These are phyloP conservation scores for Dioctria linearis DNA, from an alignment of 2,888 invertebrate species.

Conservation along the genomic window DNA sequence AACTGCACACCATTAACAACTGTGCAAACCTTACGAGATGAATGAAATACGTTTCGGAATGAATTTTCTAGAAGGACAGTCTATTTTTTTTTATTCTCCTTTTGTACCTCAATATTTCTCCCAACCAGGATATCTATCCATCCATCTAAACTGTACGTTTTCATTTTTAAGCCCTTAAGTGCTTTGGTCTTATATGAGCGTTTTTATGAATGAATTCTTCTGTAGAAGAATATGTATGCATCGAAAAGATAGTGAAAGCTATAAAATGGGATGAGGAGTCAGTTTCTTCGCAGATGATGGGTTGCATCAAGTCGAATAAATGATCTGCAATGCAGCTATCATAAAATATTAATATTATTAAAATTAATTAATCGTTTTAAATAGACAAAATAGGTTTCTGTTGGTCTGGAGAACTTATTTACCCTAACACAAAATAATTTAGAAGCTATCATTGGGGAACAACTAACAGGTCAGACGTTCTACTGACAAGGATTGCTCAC, in stretches of 20 bases:
- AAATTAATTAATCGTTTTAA: too few species aligned
- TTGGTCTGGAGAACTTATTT: too few species aligned
- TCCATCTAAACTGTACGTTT: neutral
- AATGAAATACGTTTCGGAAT: slow-evolving; percentile 11
- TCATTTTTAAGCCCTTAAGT: slow-evolving; percentile 39
- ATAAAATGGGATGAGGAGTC: neutral
- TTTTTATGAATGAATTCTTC: slow-evolving; percentile 27
- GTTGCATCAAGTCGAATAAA: neutral
- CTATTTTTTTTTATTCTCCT: neutral
- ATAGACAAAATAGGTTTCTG: too few species aligned
- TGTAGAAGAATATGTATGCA: neutral
- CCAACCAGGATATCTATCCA: neutral
- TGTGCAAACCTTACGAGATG: slow-evolving; percentile 5
- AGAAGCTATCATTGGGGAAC: too few species aligned
- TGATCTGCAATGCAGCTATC: too few species aligned
- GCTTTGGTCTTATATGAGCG: slow-evolving; percentile 3
- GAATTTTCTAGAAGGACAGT: slow-evolving; percentile 6
- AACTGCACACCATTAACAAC: slow-evolving; percentile 17
- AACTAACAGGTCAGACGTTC: too few species aligned
- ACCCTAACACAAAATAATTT: too few species aligned
- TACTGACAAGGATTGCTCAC: too few species aligned
- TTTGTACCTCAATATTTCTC: neutral
- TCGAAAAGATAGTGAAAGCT: neutral
- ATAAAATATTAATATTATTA: too few species aligned
- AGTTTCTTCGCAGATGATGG: neutral